Evolutionary conservation across 2,888 invertebrate genomes (phyloP).

Genomic region (Drosophila lutescens): DNA sequence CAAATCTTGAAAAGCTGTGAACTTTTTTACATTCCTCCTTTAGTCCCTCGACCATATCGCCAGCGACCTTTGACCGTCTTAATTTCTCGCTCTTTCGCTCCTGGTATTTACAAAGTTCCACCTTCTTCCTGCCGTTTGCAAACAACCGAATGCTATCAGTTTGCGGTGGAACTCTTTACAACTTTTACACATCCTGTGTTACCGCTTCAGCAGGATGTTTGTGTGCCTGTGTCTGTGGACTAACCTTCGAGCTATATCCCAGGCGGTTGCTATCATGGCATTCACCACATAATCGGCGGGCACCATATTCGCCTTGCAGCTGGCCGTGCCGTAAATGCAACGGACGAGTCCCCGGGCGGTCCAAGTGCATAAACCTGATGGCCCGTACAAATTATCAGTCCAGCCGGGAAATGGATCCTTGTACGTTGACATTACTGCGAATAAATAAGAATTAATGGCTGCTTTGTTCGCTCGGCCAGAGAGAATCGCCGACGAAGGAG

Average conservation of each 20-base stretch:
- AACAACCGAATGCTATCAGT: conserved; percentile 36
- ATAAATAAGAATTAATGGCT: conserved; percentile 82
- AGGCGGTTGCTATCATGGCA: conserved; percentile 84
- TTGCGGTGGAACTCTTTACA: conserved; percentile 46
- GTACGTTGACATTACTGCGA: conserved; percentile 84
- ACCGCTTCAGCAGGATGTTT: conserved; percentile 23
- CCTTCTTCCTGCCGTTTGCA: conserved; percentile 19
- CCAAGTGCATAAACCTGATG: conserved; percentile 84
- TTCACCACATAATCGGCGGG: conserved; percentile 85
- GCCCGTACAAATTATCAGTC: conserved; percentile 85
- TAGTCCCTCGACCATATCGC: conserved; percentile 1
- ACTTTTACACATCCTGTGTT: conserved; percentile 43
- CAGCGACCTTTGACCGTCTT: conserved; percentile 25
- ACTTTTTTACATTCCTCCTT: background rate
- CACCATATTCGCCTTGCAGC: conserved; percentile 83
- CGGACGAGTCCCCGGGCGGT: conserved; percentile 84
- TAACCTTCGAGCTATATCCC: conserved; percentile 84
- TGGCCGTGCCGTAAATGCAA: conserved; percentile 82
- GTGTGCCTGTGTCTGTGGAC: conserved; percentile 25
- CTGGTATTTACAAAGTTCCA: conserved; percentile 30
- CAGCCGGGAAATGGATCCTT: conserved; percentile 85
- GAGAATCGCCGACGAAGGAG: conserved; percentile 6
- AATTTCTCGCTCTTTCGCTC: conserved; percentile 9
- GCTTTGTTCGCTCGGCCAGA: conserved; percentile 51
- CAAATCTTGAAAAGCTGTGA: background rate